phyloP scores from a whole-genome alignment of 2,888 invertebrate species.

The Lithophane leautieri region DNA sequence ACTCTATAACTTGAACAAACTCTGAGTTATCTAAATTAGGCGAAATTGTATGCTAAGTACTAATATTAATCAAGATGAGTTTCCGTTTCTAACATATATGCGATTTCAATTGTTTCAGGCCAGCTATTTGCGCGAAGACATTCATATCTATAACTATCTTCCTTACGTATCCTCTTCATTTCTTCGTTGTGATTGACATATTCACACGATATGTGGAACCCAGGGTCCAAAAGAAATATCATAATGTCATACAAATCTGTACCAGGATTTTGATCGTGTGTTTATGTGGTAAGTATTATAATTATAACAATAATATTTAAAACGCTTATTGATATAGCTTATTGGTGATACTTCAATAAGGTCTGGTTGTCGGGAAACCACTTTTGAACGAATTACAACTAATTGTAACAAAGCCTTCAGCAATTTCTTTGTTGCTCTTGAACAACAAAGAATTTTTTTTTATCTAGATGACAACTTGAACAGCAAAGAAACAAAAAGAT shows the following conservation, averaged over 20 bases:
- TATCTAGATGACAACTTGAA: neutral
- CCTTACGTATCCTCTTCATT: slow-evolving; percentile 97
- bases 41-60: neutral
- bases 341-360: too few species aligned
- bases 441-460: neutral
- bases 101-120: slow-evolving; percentile 85
- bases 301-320: neutral
- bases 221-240: slow-evolving; percentile 88
- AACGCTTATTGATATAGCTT: neutral
- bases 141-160: slow-evolving; percentile 97
- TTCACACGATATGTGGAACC: slow-evolving; percentile 94
- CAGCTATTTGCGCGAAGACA: slow-evolving; percentile 94
- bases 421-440: neutral
- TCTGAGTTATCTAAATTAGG: neutral
- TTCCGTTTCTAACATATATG: neutral
- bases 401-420: neutral
- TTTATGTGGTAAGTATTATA: slow-evolving; percentile 81
- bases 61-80: neutral
- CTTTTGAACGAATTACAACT: neutral
- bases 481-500: neutral
- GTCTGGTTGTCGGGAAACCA: neutral
- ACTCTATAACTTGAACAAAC: too few species aligned
- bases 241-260: slow-evolving; percentile 74
- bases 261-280: slow-evolving; percentile 79
- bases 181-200: slow-evolving; percentile 97